phyloP scores from a whole-genome alignment of 2,113 vertebrate genomes.

The Brachypodius melanocephalos region DNA sequence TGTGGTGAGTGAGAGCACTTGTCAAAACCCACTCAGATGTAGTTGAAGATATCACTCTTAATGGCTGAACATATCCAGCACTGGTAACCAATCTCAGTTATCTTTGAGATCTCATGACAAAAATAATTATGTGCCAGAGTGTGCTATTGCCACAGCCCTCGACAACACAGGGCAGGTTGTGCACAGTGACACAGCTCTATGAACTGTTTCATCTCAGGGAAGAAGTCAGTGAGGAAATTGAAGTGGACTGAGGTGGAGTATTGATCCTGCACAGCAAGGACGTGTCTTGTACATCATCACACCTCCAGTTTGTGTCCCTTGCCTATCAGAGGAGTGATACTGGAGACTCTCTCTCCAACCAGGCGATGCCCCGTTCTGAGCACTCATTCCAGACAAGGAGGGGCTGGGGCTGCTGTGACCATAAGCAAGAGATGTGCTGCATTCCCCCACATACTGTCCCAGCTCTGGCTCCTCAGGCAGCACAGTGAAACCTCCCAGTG shows the following conservation, averaged over 20 bases:
- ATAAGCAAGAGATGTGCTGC: fast-evolving
- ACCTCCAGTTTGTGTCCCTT: neutral
- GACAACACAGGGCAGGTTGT: neutral
- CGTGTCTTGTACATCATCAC: neutral
- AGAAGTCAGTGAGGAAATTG: neutral
- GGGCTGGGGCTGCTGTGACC: neutral
- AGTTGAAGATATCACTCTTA: neutral
- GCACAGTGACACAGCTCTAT: neutral
- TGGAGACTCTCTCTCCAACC: neutral
- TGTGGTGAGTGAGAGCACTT: neutral
- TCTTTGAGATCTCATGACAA: neutral
- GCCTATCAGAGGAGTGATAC: fast-evolving
- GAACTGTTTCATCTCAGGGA: neutral
- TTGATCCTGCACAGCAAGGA: neutral
- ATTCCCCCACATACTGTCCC: neutral
- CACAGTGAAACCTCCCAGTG: neutral
- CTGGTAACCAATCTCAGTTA: neutral
- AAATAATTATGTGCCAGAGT: neutral
- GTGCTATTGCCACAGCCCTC: neutral
- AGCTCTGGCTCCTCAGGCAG: neutral
- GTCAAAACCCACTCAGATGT: neutral
- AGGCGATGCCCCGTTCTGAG: neutral
- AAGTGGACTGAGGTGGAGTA: neutral
- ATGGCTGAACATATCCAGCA: neutral
- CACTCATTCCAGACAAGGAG: neutral